These are phyloP conservation scores for Allygus modestus DNA, from an alignment of 2,888 invertebrate species.

Conservation along the genomic window DNA sequence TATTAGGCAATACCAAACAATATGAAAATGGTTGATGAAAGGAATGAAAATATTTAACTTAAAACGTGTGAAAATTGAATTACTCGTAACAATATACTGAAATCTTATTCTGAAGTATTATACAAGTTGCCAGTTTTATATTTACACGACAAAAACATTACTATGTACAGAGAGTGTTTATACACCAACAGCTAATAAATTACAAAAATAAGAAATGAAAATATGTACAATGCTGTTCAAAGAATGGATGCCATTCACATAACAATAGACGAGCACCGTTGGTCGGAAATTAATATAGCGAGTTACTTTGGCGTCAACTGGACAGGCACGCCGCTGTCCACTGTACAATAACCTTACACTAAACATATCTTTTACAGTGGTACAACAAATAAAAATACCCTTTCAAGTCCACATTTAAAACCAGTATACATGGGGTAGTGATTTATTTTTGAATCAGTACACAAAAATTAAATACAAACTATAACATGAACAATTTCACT, in stretches of 20 bases:
- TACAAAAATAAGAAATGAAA: conserved; percentile 58
- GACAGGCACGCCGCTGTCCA: conserved; percentile 4
- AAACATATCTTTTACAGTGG: conserved; percentile 7
- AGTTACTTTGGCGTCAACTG: conserved; percentile 52
- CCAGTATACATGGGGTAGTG: neutral
- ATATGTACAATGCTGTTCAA: conserved; percentile 31
- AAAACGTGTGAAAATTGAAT: conserved; percentile 56
- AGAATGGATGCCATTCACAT: conserved; percentile 58
- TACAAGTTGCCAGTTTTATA: conserved; percentile 39
- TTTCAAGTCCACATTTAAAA: neutral
- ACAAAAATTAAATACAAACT: neutral
- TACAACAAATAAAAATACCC: conserved; percentile 33
- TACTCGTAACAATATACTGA: conserved; percentile 41
- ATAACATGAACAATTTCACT: neutral
- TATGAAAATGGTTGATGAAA: conserved; percentile 56
- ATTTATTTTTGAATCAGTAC: neutral
- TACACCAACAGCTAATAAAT: conserved; percentile 54
- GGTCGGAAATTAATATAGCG: conserved; percentile 28
- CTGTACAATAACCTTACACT: conserved; percentile 66
- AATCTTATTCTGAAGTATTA: conserved; percentile 36
- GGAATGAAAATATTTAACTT: conserved; percentile 56
- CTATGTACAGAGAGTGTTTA: conserved; percentile 45
- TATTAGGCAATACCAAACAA: conserved; percentile 51
- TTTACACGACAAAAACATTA: conserved; percentile 48
- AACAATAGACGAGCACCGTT: conserved; percentile 54